Evolutionary conservation across 2,888 invertebrate genomes (phyloP), one percentile per base, ranked within the genome.

Genomic region (Sminthurinus aureus): DNA sequence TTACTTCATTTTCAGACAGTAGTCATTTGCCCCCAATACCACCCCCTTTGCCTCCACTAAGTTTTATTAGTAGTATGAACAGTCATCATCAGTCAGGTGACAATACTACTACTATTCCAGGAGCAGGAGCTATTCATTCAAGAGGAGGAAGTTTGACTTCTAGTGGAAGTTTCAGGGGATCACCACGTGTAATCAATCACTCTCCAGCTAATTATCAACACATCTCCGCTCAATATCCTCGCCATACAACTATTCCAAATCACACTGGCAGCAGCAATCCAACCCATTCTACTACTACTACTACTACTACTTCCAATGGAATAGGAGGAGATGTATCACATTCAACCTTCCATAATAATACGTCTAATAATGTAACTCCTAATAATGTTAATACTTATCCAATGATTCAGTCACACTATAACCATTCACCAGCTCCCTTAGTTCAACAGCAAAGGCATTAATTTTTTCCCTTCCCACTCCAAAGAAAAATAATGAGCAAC

Each of bases 1-100:
- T 95, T 94, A 94, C 94, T 76, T 94, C 95, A 64, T 95, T 95
- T 85, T 75, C 74, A 51, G 81, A 84, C 67, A 58, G 58, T 58
- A 58, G 18, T 71, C 81, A 83, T 84, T 38, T 83, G 52, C 88
- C 88, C 20, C 88, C 88, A 58, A 87, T 88, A 50, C 88, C 88
- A 18, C 88, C 88, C 69, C 88, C 88, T 38, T 83, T 88, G 8
- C 88, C 88, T 4, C 86, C 87, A 71, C 78, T 88, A n/a, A 87
- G 87, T 8, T 86, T 87, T 80, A 86, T 87, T 15, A 85, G 83
- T n/a, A 85, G 85, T 52, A 26, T 81, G 24, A 73, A 74, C 38
- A 73, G 79, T 80, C 51, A 66, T 18, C 81, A 81, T 26, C 77
- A 76, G 71, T 24, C 38, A 38, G 6, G 38, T 38, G 38, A 38